Percentiles rank a stretch among this genome's conserved stretches.
Evolutionary conservation across 2,888 invertebrate genomes (phyloP).

Genomic region (Tethea ocularis): DNA sequence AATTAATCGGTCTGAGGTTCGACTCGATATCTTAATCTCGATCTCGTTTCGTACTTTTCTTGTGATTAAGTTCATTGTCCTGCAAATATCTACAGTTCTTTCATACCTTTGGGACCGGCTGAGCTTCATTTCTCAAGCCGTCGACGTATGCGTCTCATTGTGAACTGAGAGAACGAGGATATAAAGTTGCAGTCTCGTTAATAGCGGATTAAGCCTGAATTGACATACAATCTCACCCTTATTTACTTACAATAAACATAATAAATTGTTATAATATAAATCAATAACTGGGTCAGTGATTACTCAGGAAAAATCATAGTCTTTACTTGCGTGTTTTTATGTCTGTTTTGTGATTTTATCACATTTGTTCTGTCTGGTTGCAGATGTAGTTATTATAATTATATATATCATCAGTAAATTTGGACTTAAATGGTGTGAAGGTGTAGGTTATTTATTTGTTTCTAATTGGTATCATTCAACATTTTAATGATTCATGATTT

Average conservation of each 20-base stretch:
- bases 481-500: no score
- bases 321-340: no score
- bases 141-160: background rate
- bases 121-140: background rate
- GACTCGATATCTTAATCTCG: constrained; percentile 13
- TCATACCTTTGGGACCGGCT: constrained; percentile 15
- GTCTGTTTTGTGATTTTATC: no score
- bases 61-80: constrained; percentile 18
- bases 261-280: no score
- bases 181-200: background rate
- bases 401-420: no score
- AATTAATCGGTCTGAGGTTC: constrained; percentile 23
- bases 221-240: background rate
- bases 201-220: background rate
- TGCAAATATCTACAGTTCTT: constrained; percentile 14
- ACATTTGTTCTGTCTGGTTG: no score
- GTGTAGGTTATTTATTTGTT: no score
- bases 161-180: background rate
- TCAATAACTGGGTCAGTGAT: no score
- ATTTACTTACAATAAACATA: background rate
- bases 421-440: no score
- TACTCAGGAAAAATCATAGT: no score
- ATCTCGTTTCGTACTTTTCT: constrained; percentile 11
- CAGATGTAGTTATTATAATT: no score
- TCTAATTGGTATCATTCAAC: no score